These are phyloP conservation scores for Charanyca ferruginea DNA, from an alignment of 2,888 invertebrate species.

Conservation along the genomic window DNA sequence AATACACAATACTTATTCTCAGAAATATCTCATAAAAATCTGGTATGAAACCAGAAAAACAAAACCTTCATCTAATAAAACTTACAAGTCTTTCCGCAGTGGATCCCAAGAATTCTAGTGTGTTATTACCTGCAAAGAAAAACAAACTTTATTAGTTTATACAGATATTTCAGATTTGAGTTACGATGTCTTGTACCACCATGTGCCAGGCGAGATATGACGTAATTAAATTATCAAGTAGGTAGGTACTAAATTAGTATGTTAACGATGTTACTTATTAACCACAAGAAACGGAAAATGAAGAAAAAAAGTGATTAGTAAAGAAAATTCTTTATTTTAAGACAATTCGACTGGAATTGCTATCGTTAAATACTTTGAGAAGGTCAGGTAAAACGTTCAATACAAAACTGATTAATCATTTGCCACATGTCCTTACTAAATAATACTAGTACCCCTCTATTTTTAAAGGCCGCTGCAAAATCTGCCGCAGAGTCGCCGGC, in stretches of 20 bases:
- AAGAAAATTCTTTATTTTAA: not conserved
- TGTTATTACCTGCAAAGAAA: conserved; percentile 67
- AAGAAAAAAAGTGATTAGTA: conserved; percentile 7
- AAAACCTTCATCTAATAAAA: conserved; percentile 41
- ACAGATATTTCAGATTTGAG: conserved; percentile 15
- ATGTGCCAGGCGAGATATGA: conserved; percentile 63
- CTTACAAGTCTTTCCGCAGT: conserved; percentile 38
- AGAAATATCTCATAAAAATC: not conserved
- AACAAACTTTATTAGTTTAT: conserved; percentile 54
- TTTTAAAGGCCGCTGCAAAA: too few relatives aligned
- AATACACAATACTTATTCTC: conserved; percentile 1
- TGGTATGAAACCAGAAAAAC: not conserved
- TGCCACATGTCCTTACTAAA: not conserved
- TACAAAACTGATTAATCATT: not conserved
- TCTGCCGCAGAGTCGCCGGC: too few relatives aligned
- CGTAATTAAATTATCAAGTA: conserved; percentile 30
- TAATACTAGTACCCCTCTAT: not conserved
- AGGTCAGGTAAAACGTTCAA: too few relatives aligned
- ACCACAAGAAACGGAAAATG: conserved; percentile 28
- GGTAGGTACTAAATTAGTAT: conserved; percentile 43
- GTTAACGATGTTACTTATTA: conserved; percentile 29
- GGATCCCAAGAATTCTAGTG: conserved; percentile 55
- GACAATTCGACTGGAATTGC: not conserved
- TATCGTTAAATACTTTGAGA: not conserved
- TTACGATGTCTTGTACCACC: conserved; percentile 58